phyloP scores from a whole-genome alignment of 2,797 vertebrate genomes.

The Clarias pachynema region DNA sequence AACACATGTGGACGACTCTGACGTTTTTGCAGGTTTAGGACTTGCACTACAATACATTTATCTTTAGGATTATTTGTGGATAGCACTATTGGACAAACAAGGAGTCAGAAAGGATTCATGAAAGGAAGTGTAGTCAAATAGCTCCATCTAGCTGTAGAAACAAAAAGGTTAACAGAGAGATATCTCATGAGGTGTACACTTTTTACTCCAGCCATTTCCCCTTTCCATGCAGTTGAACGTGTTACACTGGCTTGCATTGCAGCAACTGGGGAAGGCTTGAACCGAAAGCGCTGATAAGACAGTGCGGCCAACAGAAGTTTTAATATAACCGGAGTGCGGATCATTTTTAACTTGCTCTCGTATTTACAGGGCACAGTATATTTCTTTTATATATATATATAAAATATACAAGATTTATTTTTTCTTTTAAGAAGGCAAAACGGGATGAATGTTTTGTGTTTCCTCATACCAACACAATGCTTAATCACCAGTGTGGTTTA shows the following conservation, averaged over 20 bases:
- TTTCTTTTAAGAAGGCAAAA: background rate
- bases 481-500: background rate
- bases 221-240: background rate
- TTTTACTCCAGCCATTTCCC: background rate
- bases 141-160: constrained; percentile 10
- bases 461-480: background rate
- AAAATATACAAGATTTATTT: too few relatives aligned
- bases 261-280: too few relatives aligned
- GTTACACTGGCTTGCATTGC: background rate
- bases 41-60: background rate
- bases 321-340: too few relatives aligned
- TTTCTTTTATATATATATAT: too few relatives aligned
- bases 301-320: too few relatives aligned
- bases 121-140: constrained; percentile 2
- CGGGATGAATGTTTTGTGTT: background rate
- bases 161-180: background rate
- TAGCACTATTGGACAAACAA: background rate
- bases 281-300: too few relatives aligned
- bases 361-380: too few relatives aligned
- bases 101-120: background rate
- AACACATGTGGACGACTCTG: background rate
- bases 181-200: background rate
- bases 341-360: too few relatives aligned
- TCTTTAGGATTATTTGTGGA: background rate
- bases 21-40: background rate